Evolutionary conservation across 2,797 vertebrate genomes (phyloP).

Genomic region (Rallus crepitans): DNA sequence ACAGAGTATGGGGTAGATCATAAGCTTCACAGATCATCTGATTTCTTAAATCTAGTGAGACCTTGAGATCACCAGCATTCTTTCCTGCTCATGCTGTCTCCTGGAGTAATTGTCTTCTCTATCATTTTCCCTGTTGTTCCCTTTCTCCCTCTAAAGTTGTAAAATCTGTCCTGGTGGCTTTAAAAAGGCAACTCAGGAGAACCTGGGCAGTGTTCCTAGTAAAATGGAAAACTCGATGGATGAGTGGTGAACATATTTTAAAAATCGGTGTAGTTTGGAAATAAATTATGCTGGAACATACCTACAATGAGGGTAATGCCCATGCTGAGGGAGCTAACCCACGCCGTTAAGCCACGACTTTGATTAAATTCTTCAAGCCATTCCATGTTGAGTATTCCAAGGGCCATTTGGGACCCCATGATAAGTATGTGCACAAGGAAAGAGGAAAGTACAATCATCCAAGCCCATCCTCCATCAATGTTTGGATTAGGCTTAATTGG

Average conservation of each 20-base stretch:
- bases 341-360: slow-evolving; percentile 83
- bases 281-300: slow-evolving; percentile 50
- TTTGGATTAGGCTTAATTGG: slow-evolving; percentile 74
- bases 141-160: background rate
- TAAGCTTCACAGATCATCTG: background rate
- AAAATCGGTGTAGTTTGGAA: background rate
- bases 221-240: background rate
- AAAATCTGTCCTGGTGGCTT: background rate
- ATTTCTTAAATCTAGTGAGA: background rate
- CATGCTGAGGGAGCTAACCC: slow-evolving; percentile 86
- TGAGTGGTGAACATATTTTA: background rate
- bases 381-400: slow-evolving; percentile 84
- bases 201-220: background rate
- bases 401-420: slow-evolving; percentile 86
- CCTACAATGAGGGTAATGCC: slow-evolving; percentile 85
- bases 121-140: background rate
- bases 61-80: background rate
- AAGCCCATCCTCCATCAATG: slow-evolving; percentile 83
- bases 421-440: slow-evolving; percentile 83
- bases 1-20: background rate
- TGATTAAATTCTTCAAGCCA: slow-evolving; percentile 86
- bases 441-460: slow-evolving; percentile 84
- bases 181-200: background rate
- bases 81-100: background rate
- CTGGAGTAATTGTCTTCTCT: background rate